A percentile compares a stretch with the other conserved stretches of the same genome.
phyloP scores from a whole-genome alignment of 2,113 vertebrate genomes.

The Arizona elegans region DNA sequence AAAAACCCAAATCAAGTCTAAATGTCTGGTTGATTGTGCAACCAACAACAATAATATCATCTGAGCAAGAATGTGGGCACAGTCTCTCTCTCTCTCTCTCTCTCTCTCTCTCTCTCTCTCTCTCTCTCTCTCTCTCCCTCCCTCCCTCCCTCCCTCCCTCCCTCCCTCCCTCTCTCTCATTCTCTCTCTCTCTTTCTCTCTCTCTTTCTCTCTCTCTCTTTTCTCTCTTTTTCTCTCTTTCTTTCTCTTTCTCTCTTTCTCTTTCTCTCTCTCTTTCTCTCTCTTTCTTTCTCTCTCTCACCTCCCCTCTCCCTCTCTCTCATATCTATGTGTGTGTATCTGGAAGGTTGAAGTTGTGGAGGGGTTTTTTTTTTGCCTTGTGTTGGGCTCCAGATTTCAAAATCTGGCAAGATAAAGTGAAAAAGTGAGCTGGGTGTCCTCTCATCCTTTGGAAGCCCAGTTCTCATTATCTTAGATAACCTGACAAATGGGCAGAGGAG shows the following conservation, averaged over 20 bases:
- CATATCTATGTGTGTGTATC: not conserved
- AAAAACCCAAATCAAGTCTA: not conserved
- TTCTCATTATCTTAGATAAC: not conserved
- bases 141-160: rapidly evolving
- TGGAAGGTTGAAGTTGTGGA: not conserved
- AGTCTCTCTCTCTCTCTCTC: no score
- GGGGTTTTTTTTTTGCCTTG: not conserved
- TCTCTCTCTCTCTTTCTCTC: no score
- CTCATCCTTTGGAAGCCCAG: not conserved
- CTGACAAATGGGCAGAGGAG: not conserved
- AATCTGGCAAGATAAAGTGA: not conserved
- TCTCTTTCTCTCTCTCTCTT: no score
- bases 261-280: no score
- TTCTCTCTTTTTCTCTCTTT: no score
- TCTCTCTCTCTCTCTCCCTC: rapidly evolving
- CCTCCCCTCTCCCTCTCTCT: rapidly evolving
- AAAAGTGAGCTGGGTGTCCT: not conserved
- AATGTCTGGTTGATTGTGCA: not conserved
- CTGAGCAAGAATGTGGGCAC: not conserved
- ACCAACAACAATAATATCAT: not conserved
- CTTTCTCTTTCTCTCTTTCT: no score
- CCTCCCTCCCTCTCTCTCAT: no score
- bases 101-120: no score
- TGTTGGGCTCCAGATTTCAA: not conserved
- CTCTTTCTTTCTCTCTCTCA: rapidly evolving